Base-by-base conservation (phyloP, 2,113 vertebrate species). In the Uria aalge region DNA sequence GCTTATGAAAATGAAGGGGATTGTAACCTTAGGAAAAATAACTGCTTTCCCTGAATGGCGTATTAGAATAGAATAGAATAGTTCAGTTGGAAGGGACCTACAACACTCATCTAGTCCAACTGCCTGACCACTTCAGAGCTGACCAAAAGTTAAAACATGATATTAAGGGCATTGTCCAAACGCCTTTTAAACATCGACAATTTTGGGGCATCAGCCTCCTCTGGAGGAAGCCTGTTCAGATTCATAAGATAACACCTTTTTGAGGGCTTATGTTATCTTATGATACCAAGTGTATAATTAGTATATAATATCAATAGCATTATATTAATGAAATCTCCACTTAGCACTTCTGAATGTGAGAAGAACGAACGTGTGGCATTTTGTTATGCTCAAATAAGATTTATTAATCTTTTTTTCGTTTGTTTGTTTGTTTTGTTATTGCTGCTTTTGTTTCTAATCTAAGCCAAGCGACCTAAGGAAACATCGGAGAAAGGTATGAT, bases 381-480 rank as follows among this genome's bases (percentile, higher is more conserved):
- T 88, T 83, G 9, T 40, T 62, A 47, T 69, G 29, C 5, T 81
- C 40, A 78, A 66, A 18, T 74, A 62, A 50, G n/a, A 73, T 82
- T 87, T 30, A 97, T 53, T 98, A 97, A 98, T 85, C 14, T 29
- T 41, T 45, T 38, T 8, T 38, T 38, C 36, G 38, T 69, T 91
- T 94, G 43, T 13, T 14, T 63, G 23, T 40, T 60, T 38, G 9
- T 40, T 62, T 81, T 88, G 18, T 71, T 97, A 18, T 96, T 97
- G 59, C 66, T 95, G 85, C 92, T 93, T 89, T 96, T 96, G 26
- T 89, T 94, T 59, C 74, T 86, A 73, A 94, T 90, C 41, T 57
- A 97, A 99, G 99, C 99, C 99, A 97, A 99, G 99, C 27, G 99
- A 99, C 96, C 98, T 99, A 96, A 98, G 99, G 97, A 99, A 99